phyloP scores from a whole-genome alignment of 35 echinoderm and acorn worm species.

The Holothuria glaberrima region DNA sequence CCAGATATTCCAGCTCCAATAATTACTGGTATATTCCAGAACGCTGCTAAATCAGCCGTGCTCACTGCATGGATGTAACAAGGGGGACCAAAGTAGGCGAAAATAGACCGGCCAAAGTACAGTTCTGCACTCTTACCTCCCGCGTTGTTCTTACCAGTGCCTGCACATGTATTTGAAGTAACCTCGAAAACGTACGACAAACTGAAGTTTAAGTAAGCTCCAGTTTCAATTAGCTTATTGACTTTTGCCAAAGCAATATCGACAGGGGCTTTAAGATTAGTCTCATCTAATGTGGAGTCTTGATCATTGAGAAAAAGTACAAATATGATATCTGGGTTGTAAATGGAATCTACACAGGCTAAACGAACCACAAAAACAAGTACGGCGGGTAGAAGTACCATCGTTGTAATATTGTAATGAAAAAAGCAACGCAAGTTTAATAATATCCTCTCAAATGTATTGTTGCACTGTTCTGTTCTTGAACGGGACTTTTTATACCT shows the following conservation, averaged over 20 bases:
- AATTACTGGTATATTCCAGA: not conserved
- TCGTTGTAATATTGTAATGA: too few species aligned
- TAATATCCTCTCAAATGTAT: too few species aligned
- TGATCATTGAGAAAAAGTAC: not conserved
- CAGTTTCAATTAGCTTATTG: not conserved
- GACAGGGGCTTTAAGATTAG: not conserved
- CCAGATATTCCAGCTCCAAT: not conserved
- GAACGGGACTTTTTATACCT: too few species aligned
- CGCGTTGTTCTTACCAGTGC: not conserved
- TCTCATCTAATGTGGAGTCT: not conserved
- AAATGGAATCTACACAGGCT: too few species aligned
- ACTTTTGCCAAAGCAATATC: not conserved
- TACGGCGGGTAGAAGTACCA: too few species aligned
- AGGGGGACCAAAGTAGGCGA: not conserved
- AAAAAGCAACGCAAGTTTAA: too few species aligned
- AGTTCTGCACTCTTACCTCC: slow-evolving; percentile 30
- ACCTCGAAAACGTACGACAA: not conserved
- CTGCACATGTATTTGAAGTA: not conserved
- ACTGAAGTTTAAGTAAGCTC: not conserved
- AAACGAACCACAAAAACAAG: too few species aligned
- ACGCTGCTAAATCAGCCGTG: not conserved
- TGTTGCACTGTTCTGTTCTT: too few species aligned
- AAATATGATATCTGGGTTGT: not conserved
- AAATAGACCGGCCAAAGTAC: not conserved
- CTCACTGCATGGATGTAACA: not conserved